Base-by-base conservation (phyloP, 2,888 invertebrate species). In the Cheilosia impressa region DNA sequence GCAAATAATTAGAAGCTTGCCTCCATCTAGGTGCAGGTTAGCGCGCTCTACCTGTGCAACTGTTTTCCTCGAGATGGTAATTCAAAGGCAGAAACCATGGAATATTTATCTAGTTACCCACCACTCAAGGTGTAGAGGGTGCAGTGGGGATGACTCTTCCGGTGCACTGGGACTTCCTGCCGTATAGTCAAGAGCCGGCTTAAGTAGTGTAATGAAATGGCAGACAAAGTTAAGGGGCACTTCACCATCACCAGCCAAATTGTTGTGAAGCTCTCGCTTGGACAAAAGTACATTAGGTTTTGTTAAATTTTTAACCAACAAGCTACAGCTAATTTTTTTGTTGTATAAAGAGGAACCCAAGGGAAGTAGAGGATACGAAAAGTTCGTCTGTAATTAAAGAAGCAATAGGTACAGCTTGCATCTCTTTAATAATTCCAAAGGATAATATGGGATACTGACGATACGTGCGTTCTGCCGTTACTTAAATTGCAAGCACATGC, bases 181-280 rank as follows among this genome's bases (percentile, higher is more conserved):
- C 34, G 1, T 31, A 10, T 4, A 9, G 19, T 19, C 19, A 5
- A 41, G 52, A 17, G 22, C 24, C n/a, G 50, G 17, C 24, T 58
- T 45, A 62, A 72, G 62, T 43, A 62, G 43, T 19, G 72, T 62
- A 72, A 52, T 62, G 62, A 62, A 52, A 62, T 47, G 72, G 60
- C 52, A 50, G 52, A 72, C 60, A 50, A 55, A 27, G 68, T 57
- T 45, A 15, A 55, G 31, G 43, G n/a, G 52, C 34, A 13, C 50
- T 45, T 68, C 19, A 7, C 43, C 60, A 7, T 68, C 19, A 15
- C 43, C 60, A 7, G n/a, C 4, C 31, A 34, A 45, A 43, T 62
- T 45, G 31, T 43, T 62, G 45, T 17, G 22, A 4, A 47, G 47
- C 69, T 69, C n/a, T 22, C 24, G 34, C 34, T 9, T 27, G 47